Conservation (phyloP, 2,113 vertebrate genomes). For the Pagrus major region DNA sequence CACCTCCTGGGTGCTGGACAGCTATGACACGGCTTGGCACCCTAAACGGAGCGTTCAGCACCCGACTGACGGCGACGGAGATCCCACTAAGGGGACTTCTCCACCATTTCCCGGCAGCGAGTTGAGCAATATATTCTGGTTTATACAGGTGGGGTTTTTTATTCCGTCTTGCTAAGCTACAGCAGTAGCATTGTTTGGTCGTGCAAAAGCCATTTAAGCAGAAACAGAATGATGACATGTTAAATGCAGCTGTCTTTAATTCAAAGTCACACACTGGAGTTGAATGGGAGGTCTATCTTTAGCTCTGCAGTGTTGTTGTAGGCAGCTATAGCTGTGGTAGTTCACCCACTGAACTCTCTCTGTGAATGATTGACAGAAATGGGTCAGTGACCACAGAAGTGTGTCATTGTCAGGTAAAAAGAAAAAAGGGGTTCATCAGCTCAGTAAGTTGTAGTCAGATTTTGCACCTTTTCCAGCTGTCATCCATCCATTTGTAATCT, state of each 20-base stretch:
- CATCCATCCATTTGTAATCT: neutral
- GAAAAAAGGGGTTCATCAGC: conserved; percentile 17
- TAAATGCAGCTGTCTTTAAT: too few relatives aligned
- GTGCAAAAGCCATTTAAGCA: neutral
- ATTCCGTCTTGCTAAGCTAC: neutral
- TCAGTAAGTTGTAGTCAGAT: conserved; percentile 25
- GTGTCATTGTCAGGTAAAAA: conserved; percentile 49
- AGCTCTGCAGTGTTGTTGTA: neutral
- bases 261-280: too few relatives aligned
- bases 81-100: conserved; percentile 1
- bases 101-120: conserved; percentile 81
- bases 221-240: neutral
- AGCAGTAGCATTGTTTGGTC: neutral
- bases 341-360: conserved; percentile 25
- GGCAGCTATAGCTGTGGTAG: neutral
- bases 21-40: conserved; percentile 82
- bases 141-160: conserved; percentile 88
- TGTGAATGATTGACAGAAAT: conserved; percentile 65
- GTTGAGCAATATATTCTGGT: conserved; percentile 87
- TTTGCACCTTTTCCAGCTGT: conserved; percentile 19
- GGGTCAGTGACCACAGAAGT: conserved; percentile 59
- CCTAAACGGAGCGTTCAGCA: conserved; percentile 72
- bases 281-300: neutral
- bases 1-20: conserved; percentile 86
- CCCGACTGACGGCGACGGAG: conserved; percentile 38